A percentile compares a stretch with the other conserved stretches of the same genome.
These are phyloP conservation scores for Polylopha cassiicola DNA, from an alignment of 2,888 invertebrate genomes.

Conservation along the genomic window DNA sequence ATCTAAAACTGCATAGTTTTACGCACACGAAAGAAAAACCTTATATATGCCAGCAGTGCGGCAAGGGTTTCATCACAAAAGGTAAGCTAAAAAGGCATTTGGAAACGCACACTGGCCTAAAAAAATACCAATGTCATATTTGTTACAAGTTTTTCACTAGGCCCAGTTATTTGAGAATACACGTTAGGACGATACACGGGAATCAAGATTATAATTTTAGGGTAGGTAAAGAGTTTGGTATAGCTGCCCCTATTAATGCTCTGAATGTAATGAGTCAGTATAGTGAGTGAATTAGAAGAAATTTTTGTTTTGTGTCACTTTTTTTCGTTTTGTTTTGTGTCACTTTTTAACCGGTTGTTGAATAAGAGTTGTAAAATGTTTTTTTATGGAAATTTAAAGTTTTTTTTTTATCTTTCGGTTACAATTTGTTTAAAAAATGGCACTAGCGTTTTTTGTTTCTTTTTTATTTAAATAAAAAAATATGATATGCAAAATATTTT, in stretches of 20 bases:
- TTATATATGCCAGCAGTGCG: constrained; percentile 65
- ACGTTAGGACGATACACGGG: constrained; percentile 64
- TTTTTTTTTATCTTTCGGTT: too few species aligned
- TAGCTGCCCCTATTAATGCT: constrained; percentile 2
- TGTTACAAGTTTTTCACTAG: constrained; percentile 69
- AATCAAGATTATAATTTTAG: constrained; percentile 62
- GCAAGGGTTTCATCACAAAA: constrained; percentile 65
- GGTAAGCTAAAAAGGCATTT: constrained; percentile 64
- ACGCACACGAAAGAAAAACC: constrained; percentile 69
- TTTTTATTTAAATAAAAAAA: too few species aligned
- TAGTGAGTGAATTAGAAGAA: too few species aligned
- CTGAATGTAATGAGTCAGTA: constrained; percentile 11
- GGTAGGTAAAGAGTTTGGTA: constrained; percentile 36
- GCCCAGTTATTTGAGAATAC: constrained; percentile 61
- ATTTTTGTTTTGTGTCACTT: too few species aligned
- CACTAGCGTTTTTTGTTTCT: too few species aligned
- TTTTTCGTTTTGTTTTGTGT: too few species aligned
- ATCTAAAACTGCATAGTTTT: constrained; percentile 61
- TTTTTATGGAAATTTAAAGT: too few species aligned
- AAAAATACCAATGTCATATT: constrained; percentile 67
- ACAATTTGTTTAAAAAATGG: too few species aligned
- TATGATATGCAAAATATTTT: too few species aligned
- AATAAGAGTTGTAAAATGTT: too few species aligned
- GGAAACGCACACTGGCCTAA: constrained; percentile 61
- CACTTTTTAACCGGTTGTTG: too few species aligned